Evolutionary conservation across 2,113 vertebrate species (phyloP), one percentile per base, ranked within the genome.

Genomic region (Stictonetta naevosa): DNA sequence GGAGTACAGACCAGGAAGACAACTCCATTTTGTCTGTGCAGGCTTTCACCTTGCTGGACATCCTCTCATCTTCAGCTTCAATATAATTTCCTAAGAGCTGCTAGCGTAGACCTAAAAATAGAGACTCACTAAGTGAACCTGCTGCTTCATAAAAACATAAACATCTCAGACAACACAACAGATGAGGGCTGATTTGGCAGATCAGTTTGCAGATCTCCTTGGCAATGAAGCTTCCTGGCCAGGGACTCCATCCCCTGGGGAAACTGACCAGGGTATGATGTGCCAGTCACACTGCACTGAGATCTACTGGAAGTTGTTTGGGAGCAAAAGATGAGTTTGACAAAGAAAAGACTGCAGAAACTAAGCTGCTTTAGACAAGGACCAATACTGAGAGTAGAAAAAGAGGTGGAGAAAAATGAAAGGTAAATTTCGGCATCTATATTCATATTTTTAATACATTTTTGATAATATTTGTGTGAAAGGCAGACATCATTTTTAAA

Each of bases 251-350:
- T 40, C 33, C 48, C 34, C 10, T 33, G 48, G 10, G 7, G 5
- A 52, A 23, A 19, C 73, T 68, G 71, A 68, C 17, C 33, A 73
- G 78, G 44, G 21, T 38, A 8, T 60, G 14, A 1, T 0, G 0
- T 31, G 34, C 5, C 3, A 73, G 50, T 40, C 34, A 79, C 38
- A 19, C 25, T 33, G 33, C 3, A 0, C 31, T 75, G 62, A 56
- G 48, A n/a, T 87, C 52, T 79, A 20, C 67, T 53, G 33, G 48
- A 69, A 88, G 34, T 48, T 3, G 5, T 23, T 34, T 64, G 20
- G 33, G 48, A 68, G 25, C 23, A n/a, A 64, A 83, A 71, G 42
- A 62, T 88, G 44, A 11, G 38, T 59, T 74, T 92, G 50, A 71
- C n/a, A 67, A 23, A 36, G 28, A 81, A 79, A 68, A 62, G 15